These are phyloP conservation scores for Pomacea maculata DNA, from an alignment of 1,140 invertebrate genomes.

Conservation along the genomic window DNA sequence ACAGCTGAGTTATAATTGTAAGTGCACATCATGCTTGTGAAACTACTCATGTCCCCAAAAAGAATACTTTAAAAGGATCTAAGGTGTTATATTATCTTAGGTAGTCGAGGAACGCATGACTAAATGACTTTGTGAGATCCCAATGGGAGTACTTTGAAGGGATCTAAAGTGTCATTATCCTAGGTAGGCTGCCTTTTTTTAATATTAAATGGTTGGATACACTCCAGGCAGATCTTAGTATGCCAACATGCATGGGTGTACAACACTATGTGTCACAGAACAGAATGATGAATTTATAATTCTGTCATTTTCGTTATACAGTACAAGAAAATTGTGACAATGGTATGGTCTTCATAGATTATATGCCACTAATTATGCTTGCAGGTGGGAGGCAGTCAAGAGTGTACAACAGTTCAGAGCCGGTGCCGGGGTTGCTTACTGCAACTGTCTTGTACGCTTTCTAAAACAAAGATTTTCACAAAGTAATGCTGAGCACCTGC, in stretches of 20 bases:
- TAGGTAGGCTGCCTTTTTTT: too few species aligned
- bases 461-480: conserved; percentile 21
- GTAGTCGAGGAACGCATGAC: too few species aligned
- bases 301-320: neutral
- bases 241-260: neutral
- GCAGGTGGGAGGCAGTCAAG: conserved; percentile 59
- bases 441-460: conserved; percentile 39
- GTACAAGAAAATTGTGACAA: neutral
- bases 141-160: too few species aligned
- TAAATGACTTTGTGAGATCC: too few species aligned
- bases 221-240: neutral
- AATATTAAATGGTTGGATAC: too few species aligned
- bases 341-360: neutral
- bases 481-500: conserved; percentile 31
- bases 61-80: too few species aligned
- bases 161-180: too few species aligned
- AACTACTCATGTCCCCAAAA: too few species aligned
- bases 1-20: too few species aligned
- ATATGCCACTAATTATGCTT: neutral
- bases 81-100: too few species aligned
- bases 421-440: conserved; percentile 54
- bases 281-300: neutral
- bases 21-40: too few species aligned
- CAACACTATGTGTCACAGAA: neutral
- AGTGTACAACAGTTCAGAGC: conserved; percentile 60